Conservation (phyloP, 1,140 invertebrate genomes). For the Drosophila albomicans region DNA sequence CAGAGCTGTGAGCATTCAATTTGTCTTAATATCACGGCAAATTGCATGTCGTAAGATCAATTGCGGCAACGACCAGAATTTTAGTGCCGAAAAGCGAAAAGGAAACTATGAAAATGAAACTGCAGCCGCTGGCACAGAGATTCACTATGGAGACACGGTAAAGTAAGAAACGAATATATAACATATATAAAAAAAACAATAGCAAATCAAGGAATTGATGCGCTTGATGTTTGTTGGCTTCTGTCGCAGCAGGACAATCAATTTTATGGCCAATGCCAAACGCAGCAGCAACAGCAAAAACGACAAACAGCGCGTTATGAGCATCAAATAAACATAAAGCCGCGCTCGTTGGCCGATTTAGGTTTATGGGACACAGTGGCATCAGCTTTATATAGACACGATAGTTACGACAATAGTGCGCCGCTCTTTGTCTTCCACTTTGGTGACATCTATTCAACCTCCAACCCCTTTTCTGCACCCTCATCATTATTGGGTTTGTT, state of each 20-base stretch:
- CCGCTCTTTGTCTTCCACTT: conserved; percentile 1
- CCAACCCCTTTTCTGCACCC: background rate
- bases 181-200: conserved; percentile 26
- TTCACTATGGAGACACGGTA: background rate
- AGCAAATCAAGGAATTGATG: conserved; percentile 39
- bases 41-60: conserved; percentile 68
- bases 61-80: conserved; percentile 33
- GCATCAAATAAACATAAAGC: conserved; percentile 67
- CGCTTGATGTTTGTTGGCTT: conserved; percentile 4
- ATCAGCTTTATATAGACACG: conserved; percentile 44
- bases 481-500: background rate
- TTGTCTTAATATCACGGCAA: conserved; percentile 60
- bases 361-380: conserved; percentile 61
- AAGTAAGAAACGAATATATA: background rate
- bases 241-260: conserved; percentile 51
- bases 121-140: conserved; percentile 10
- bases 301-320: conserved; percentile 40
- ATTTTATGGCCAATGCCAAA: conserved; percentile 57
- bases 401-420: conserved; percentile 35
- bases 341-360: conserved; percentile 50
- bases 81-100: conserved; percentile 32
- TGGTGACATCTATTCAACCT: conserved; percentile 29
- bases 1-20: conserved; percentile 54
- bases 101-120: conserved; percentile 12
- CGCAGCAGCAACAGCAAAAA: conserved; percentile 20